Base-by-base conservation (phyloP, 2,797 vertebrate species). In the Acipenser transmontanus region DNA sequence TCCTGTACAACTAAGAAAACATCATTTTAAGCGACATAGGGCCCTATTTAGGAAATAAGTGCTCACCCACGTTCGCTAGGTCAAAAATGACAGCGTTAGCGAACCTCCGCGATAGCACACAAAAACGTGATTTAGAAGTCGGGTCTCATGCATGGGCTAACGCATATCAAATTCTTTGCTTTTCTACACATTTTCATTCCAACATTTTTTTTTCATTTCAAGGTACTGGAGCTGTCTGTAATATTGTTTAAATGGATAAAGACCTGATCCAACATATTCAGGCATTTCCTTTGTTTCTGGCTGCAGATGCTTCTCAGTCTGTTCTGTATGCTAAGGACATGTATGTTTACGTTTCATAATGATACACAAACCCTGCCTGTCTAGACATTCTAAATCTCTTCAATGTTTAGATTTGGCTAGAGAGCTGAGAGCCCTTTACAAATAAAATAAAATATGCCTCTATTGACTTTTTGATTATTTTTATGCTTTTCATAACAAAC, bases 281-380 rank as follows among this genome's bases (percentile, higher is more conserved):
- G 63, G 57, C 59, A 70, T 67, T 76, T 73, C 70, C 70, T 73
- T 62, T 78, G 72, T 76, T 73, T 73, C 59, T 71, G 49, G 62
- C 70, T 67, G n/a, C 49, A 49, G 59, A 57, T 70, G 47, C 7
- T 56, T 69, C 59, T 69, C 66, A 66, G 70, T 69, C 59, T 61
- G 10, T 70, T 69, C 52, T 61, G 7, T 70, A 64, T 70, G 68
- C 63, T 68, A 66, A 10, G 66, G 61, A 56, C 62, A 69, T 73
- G 71, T 74, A 69, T 73, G 71, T 74, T 70, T 69, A 70, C 70
- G 48, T 14, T 14, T 14, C 65, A 57, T 73, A 73, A 70, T 72
- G 66, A 64, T 64, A 61, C 50, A 48, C 69, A 72, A 72, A 66
- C 66, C 57, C 61, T 64, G 17, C 57, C 67, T 66, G 68, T 68